Conservation (phyloP, 1,140 invertebrate species). For the Drosophila mauritiana region DNA sequence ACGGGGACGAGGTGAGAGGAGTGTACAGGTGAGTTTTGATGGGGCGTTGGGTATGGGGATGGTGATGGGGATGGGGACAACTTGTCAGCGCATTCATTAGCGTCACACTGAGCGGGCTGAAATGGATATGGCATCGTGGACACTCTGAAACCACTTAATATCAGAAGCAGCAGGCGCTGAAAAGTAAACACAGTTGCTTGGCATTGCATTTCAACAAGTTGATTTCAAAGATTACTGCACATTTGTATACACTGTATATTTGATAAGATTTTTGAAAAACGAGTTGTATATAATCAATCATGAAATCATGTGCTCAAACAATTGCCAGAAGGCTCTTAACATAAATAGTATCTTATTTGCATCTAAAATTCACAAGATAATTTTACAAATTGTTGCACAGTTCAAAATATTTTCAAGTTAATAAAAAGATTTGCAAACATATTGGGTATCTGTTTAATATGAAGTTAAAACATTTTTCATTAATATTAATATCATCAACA, state of each 20-base stretch:
- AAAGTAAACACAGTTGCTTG: background rate
- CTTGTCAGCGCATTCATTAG: slow-evolving; percentile 60
- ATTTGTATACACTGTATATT: background rate
- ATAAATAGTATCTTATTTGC: no score
- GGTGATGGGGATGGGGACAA: slow-evolving; percentile 14
- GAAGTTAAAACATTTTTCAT: no score
- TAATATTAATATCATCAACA: background rate
- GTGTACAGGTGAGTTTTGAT: slow-evolving; percentile 86
- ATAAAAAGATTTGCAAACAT: background rate
- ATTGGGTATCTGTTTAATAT: no score
- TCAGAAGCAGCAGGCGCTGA: background rate
- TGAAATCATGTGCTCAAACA: no score
- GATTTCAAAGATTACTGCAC: background rate
- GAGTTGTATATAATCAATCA: background rate
- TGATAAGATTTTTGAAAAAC: background rate
- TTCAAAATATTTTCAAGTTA: no score
- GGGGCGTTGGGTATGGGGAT: background rate
- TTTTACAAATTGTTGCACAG: background rate
- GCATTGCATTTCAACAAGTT: background rate
- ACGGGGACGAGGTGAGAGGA: slow-evolving; percentile 89
- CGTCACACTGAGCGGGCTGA: slow-evolving; percentile 26
- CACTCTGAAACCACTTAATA: slow-evolving; percentile 11
- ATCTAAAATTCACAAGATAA: no score
- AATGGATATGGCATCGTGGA: slow-evolving; percentile 21
- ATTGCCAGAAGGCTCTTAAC: no score